Percentiles rank a stretch among this genome's conserved stretches.
Evolutionary conservation across 2,888 invertebrate species (phyloP).

Genomic region (Agapostemon virescens): DNA sequence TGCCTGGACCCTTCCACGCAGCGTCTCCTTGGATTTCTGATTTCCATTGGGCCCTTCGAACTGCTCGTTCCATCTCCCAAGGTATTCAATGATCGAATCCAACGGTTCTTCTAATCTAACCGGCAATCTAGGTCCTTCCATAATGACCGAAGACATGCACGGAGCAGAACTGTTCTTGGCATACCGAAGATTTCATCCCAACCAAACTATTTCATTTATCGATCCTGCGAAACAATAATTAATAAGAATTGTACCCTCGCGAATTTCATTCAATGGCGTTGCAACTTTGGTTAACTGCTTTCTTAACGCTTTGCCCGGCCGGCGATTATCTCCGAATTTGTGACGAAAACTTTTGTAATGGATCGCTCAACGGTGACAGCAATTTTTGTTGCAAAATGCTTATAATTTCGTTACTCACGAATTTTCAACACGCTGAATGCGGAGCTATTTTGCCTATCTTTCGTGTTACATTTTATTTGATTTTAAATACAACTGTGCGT

Average conservation of each 20-base stretch:
- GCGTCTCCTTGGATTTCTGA: not conserved
- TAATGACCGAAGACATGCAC: not conserved
- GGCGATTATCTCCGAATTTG: too few species aligned
- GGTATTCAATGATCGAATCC: not conserved
- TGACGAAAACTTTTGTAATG: too few species aligned
- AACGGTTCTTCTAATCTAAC: not conserved
- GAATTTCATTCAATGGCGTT: not conserved
- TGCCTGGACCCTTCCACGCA: not conserved
- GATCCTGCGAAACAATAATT: not conserved
- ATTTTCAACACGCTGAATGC: too few species aligned
- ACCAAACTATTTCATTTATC: not conserved
- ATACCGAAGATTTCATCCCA: not conserved
- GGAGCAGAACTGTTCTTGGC: not conserved
- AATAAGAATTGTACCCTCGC: not conserved
- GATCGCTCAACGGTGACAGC: too few species aligned
- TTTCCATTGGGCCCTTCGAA: not conserved
- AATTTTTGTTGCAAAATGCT: too few species aligned
- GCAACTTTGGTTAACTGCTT: too few species aligned
- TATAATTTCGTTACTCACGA: too few species aligned
- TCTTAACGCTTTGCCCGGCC: too few species aligned
- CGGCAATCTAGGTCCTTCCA: not conserved
- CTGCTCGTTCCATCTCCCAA: not conserved
- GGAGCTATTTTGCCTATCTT: too few species aligned
- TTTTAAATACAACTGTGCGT: too few species aligned
- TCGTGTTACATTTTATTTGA: too few species aligned